Evolutionary conservation across 2,797 vertebrate species (phyloP).

Genomic region (Acanthurus tractus): DNA sequence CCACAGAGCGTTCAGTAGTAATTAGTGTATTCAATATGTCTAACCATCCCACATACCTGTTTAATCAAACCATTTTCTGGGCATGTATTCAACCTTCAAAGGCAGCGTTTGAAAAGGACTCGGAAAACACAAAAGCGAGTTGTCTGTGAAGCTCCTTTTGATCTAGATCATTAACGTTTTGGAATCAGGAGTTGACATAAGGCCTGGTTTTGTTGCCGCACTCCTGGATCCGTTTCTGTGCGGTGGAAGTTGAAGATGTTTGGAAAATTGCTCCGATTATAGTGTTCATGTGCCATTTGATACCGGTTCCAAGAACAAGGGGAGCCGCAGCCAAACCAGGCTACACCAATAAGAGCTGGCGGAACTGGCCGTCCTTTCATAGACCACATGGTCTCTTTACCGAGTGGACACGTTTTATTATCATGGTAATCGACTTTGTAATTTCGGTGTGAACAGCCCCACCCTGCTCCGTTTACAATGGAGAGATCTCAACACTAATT

Average conservation of each 20-base stretch:
- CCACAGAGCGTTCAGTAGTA: constrained; percentile 69
- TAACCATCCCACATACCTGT: constrained; percentile 81
- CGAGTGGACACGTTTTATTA: constrained; percentile 90
- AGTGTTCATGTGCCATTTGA: constrained; percentile 90
- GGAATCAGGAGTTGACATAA: constrained; percentile 83
- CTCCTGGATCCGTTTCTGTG: constrained; percentile 85
- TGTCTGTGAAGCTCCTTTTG: constrained; percentile 81
- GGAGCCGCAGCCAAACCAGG: constrained; percentile 90
- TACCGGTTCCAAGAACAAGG: constrained; percentile 91
- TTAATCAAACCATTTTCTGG: constrained; percentile 80
- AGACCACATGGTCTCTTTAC: constrained; percentile 90
- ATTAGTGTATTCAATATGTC: constrained; percentile 81
- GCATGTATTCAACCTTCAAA: constrained; percentile 78
- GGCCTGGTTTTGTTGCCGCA: constrained; percentile 80
- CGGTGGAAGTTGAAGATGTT: constrained; percentile 87
- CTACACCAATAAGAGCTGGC: constrained; percentile 90
- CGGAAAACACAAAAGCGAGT: constrained; percentile 73
- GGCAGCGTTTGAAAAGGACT: constrained; percentile 66
- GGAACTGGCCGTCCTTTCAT: constrained; percentile 91
- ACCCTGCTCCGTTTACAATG: constrained; percentile 65
- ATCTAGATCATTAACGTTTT: constrained; percentile 87
- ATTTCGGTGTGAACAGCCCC: constrained; percentile 75
- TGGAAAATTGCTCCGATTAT: constrained; percentile 89
- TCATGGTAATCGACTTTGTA: constrained; percentile 90
- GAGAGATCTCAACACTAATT: constrained; percentile 61